Percentiles rank a stretch among this genome's conserved stretches.
Conservation (phyloP, 2,888 invertebrate genomes). For the Altica lythri region DNA sequence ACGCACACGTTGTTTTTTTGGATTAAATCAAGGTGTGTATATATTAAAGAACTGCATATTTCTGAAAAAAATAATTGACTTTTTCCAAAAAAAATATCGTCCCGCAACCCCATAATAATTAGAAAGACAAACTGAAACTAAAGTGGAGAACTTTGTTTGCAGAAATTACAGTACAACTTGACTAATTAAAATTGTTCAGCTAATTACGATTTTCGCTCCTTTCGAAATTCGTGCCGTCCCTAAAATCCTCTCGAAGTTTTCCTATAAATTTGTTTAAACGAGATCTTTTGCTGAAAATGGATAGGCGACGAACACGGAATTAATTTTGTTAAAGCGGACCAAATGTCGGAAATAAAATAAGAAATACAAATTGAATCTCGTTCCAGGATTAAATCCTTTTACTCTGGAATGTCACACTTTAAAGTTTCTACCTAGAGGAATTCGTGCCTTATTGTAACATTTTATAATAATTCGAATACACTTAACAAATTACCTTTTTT, state of each 20-base stretch:
- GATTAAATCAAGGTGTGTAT: no score
- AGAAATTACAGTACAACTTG: slow-evolving; percentile 39
- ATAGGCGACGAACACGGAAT: slow-evolving; percentile 20
- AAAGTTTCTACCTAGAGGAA: no score
- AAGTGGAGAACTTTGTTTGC: slow-evolving; percentile 40
- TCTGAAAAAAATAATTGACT: no score
- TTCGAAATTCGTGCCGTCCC: slow-evolving; percentile 28
- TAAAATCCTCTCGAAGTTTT: slow-evolving; percentile 28
- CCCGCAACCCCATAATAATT: slow-evolving; percentile 35
- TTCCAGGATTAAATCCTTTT: slow-evolving; percentile 14
- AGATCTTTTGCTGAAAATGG: slow-evolving; percentile 24
- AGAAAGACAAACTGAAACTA: slow-evolving; percentile 40
- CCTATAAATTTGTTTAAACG: slow-evolving; percentile 31
- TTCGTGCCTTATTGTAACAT: no score
- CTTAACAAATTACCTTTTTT: no score
- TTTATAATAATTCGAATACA: no score
- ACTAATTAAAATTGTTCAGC: slow-evolving; percentile 44
- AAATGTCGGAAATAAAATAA: slow-evolving; percentile 22
- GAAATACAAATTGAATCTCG: slow-evolving; percentile 18
- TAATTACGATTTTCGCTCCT: slow-evolving; percentile 39
- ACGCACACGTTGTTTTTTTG: no score
- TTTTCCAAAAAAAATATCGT: slow-evolving; percentile 37
- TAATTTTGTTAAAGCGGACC: slow-evolving; percentile 23
- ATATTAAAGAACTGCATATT: no score
- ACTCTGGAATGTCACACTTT: slow-evolving; percentile 16